These are phyloP conservation scores for Drosophila infuscata DNA, from an alignment of 2,888 invertebrate genomes.

Conservation along the genomic window DNA sequence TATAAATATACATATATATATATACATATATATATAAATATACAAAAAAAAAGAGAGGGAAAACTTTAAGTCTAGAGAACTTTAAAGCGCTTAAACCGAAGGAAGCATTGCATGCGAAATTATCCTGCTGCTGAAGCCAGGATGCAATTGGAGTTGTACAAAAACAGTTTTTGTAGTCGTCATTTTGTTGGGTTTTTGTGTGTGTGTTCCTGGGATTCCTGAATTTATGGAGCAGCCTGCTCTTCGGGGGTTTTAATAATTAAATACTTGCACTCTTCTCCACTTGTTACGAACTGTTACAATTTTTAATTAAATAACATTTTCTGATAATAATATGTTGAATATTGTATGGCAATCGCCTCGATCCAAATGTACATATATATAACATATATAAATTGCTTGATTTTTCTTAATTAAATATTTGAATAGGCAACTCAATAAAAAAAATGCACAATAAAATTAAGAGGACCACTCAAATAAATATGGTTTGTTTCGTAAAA, in stretches of 20 bases:
- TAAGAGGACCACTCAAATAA: neutral
- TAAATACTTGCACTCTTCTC: constrained; percentile 4
- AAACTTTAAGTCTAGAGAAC: constrained; percentile 33
- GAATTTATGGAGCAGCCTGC: constrained; percentile 1
- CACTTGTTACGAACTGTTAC: neutral
- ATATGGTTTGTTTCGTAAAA: neutral
- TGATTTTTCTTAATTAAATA: neutral
- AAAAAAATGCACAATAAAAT: too few species aligned
- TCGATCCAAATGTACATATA: neutral
- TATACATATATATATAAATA: neutral
- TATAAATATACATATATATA: neutral
- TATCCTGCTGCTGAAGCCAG: constrained; percentile 17
- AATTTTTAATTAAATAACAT: constrained; percentile 1
- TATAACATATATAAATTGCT: neutral
- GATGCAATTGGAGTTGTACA: constrained; percentile 30
- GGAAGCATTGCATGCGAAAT: constrained; percentile 9
- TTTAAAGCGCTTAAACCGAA: constrained; percentile 43
- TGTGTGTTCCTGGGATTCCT: constrained; percentile 7
- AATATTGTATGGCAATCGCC: neutral
- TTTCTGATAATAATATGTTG: neutral
- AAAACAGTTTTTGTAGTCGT: neutral
- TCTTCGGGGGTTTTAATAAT: neutral
- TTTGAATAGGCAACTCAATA: neutral
- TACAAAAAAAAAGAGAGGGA: neutral
- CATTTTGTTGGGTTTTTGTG: neutral